Percentiles rank a stretch among this genome's conserved stretches.
Conservation (phyloP, 2,888 invertebrate genomes). For the Lampropteryx suffumata region DNA sequence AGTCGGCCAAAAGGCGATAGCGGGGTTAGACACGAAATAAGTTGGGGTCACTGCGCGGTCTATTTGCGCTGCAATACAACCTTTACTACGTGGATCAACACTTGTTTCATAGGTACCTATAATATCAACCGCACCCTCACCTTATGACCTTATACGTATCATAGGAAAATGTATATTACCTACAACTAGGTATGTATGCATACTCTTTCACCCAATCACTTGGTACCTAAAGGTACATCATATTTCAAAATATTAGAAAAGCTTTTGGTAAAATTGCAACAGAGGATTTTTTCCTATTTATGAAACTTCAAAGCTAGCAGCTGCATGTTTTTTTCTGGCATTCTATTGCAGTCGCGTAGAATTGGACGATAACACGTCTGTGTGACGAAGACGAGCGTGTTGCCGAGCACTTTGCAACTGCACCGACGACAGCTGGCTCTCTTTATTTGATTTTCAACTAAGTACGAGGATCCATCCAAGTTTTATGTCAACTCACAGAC, state of each 20-base stretch:
- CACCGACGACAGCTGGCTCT: slow-evolving; percentile 65
- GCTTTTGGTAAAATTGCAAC: slow-evolving; percentile 31
- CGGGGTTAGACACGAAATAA: slow-evolving; percentile 68
- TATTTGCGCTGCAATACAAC: slow-evolving; percentile 73
- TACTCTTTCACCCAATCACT: too few species aligned
- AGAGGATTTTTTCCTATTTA: slow-evolving; percentile 27
- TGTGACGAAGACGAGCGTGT: slow-evolving; percentile 63
- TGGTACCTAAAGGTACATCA: too few species aligned
- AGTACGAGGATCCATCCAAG: slow-evolving; percentile 55
- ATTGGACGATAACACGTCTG: slow-evolving; percentile 55
- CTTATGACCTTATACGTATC: too few species aligned
- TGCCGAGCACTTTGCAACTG: slow-evolving; percentile 59
- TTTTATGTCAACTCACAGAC: slow-evolving; percentile 53
- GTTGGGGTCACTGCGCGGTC: slow-evolving; percentile 63
- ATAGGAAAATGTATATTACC: too few species aligned
- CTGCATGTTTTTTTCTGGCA: slow-evolving; percentile 41
- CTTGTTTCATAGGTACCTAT: slow-evolving; percentile 54
- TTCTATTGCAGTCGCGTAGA: slow-evolving; percentile 47
- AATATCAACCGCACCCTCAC: slow-evolving; percentile 49
- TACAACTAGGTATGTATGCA: too few species aligned
- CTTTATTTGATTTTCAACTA: slow-evolving; percentile 75
- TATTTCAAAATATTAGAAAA: too few species aligned
- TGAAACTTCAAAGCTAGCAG: slow-evolving; percentile 29
- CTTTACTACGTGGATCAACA: slow-evolving; percentile 73
- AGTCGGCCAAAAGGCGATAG: slow-evolving; percentile 60